Percentiles rank a stretch among this genome's conserved stretches.
These are phyloP conservation scores for Pomacea canaliculata DNA, from an alignment of 2,888 invertebrate genomes.

Conservation along the genomic window DNA sequence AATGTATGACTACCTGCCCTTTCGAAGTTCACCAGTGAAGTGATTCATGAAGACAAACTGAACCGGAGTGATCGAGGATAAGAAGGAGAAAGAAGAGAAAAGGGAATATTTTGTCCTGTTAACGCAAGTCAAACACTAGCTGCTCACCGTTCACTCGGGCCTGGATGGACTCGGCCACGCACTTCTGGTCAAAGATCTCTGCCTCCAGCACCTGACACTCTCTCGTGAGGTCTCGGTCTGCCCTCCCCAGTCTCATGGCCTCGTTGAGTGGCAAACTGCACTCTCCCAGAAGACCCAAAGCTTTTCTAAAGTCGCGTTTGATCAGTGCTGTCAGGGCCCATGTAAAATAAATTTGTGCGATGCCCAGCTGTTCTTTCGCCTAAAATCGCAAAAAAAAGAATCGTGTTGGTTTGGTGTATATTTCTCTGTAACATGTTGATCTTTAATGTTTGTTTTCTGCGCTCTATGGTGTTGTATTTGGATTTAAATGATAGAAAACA, in stretches of 20 bases:
- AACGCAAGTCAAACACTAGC: background rate
- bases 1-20: background rate
- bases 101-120: too few relatives aligned
- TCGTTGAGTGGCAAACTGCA: slow-evolving; percentile 40
- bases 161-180: slow-evolving; percentile 42
- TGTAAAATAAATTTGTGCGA: slow-evolving; percentile 4
- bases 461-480: too few relatives aligned
- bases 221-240: slow-evolving; percentile 10
- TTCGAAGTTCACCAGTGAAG: background rate
- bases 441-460: too few relatives aligned
- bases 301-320: background rate
- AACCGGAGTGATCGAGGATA: too few relatives aligned
- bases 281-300: slow-evolving; percentile 17
- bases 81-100: too few relatives aligned
- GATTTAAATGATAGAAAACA: too few relatives aligned
- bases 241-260: slow-evolving; percentile 24
- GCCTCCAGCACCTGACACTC: slow-evolving; percentile 34
- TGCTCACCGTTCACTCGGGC: slow-evolving; percentile 34
- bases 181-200: slow-evolving; percentile 38
- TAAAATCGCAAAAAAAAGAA: background rate
- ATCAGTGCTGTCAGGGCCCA: slow-evolving; percentile 5
- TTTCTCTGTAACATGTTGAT: too few relatives aligned
- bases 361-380: slow-evolving; percentile 13
- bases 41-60: too few relatives aligned
- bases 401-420: too few relatives aligned